Conservation (phyloP, 30 jellyfish, hydroid and myxozoan genomes). For the Rhopilema esculentum region DNA sequence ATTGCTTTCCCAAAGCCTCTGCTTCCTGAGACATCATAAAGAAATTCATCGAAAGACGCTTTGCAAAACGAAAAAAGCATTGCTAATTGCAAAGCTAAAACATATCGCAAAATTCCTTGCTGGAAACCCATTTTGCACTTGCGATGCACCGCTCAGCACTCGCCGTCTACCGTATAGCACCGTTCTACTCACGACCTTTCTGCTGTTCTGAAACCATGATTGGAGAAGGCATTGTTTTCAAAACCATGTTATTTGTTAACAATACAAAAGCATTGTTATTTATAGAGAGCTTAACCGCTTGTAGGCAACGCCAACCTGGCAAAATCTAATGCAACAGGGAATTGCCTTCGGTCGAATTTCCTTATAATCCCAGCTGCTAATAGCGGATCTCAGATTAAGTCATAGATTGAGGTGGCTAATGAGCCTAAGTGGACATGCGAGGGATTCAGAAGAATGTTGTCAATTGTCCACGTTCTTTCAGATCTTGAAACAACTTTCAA, state of each 20-base stretch:
- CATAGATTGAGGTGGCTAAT: too few species aligned
- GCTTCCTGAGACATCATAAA: conserved; percentile 27
- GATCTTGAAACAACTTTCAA: neutral
- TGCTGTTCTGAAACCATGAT: neutral
- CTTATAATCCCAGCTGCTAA: too few species aligned
- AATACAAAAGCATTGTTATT: neutral
- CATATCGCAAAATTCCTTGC: neutral
- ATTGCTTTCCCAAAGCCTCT: conserved; percentile 23
- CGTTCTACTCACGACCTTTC: too few species aligned
- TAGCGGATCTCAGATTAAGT: too few species aligned
- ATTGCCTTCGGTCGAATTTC: neutral
- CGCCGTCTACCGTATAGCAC: neutral
- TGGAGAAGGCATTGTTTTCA: neutral
- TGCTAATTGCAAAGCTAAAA: neutral
- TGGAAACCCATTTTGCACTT: neutral
- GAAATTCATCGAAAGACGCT: conserved; percentile 3
- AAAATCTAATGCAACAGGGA: neutral
- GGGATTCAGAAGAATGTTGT: too few species aligned
- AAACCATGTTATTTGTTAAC: neutral
- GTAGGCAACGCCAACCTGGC: neutral
- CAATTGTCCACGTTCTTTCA: too few species aligned
- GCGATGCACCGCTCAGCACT: neutral
- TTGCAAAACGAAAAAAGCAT: neutral
- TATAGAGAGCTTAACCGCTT: neutral
- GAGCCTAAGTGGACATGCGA: too few species aligned